A percentile compares a stretch with the other conserved stretches of the same genome.
Evolutionary conservation across 2,797 vertebrate genomes (phyloP).

Genomic region (Cetoscarus ocellatus): DNA sequence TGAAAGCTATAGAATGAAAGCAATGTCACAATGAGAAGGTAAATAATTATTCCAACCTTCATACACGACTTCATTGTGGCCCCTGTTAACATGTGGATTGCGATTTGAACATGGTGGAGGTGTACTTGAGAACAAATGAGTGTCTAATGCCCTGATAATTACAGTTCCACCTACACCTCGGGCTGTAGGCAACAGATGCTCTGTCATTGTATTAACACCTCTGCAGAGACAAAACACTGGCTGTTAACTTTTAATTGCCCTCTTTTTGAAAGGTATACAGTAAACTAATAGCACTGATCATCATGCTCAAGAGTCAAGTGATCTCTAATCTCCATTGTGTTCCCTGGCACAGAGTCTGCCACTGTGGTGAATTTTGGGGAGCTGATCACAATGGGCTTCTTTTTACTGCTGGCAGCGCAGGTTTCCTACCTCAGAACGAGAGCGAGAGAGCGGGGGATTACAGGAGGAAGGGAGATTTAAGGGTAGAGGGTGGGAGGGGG

Average conservation of each 20-base stretch:
- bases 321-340: conserved; percentile 70
- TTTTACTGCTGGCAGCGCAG: conserved; percentile 45
- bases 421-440: conserved; percentile 46
- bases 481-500: background rate
- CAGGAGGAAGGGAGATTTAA: background rate
- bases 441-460: background rate
- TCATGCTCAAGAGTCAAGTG: conserved; percentile 57
- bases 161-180: conserved; percentile 46
- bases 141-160: conserved; percentile 54
- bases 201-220: conserved; percentile 32
- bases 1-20: conserved; percentile 35
- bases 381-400: conserved; percentile 59
- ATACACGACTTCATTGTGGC: conserved; percentile 14
- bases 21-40: conserved; percentile 33
- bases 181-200: conserved; percentile 15
- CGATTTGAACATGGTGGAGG: background rate
- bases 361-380: conserved; percentile 53
- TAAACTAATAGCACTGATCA: conserved; percentile 61
- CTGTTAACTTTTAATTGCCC: conserved; percentile 55
- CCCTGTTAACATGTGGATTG: background rate
- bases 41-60: conserved; percentile 33
- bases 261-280: conserved; percentile 66
- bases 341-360: conserved; percentile 38
- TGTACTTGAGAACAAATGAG: conserved; percentile 32
- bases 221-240: conserved; percentile 19